Evolutionary conservation across 2,888 invertebrate genomes (phyloP), one percentile per base, ranked within the genome.

Genomic region (Caenorhabditis plicata): DNA sequence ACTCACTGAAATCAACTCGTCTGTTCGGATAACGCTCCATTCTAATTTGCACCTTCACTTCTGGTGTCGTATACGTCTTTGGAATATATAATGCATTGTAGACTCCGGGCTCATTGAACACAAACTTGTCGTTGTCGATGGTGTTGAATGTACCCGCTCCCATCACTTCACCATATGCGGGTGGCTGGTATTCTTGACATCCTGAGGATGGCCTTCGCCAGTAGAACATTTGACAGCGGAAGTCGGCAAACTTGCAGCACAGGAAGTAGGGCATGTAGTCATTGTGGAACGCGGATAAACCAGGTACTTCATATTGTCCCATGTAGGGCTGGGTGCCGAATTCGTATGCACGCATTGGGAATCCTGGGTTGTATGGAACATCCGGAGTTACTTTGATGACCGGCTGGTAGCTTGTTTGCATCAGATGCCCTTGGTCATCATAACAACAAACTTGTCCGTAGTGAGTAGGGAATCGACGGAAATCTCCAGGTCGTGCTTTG

Each of bases 391-490:
- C 72, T 54, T 78, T 74, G 33, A 79, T 71, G 19, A 80, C 74
- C 85, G 90, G 90, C 77, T 93, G 91, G 83, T 96, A 96, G 73
- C 91, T 91, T 0, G 94, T 90, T 82, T 94, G 85, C 89, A 93
- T 91, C 23, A 98, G 85, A 82, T 88, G 90, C 1, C 89, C 88
- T 74, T 91, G 89, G 78, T 89, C 89, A 81, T 93, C 92, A 81
- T 96, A 98, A 81, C 96, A 98, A 77, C 96, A 98, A 80, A 95
- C 93, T 80, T 95, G 95, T 47, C 94, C 95, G 46, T 80, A 79
- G 46, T 77, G 78, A 8, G 83, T 80, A 19, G 74, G 69, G 65
- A 76, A 73, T 9, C 74, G 73, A 26, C 78, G 77, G 57, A 43
- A 74, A 62, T 3, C 11, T 35, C 22, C 11, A 22, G 23, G 8